These are phyloP conservation scores for Dicranocentrus wangi DNA, from an alignment of 2,888 invertebrate species.

Conservation along the genomic window DNA sequence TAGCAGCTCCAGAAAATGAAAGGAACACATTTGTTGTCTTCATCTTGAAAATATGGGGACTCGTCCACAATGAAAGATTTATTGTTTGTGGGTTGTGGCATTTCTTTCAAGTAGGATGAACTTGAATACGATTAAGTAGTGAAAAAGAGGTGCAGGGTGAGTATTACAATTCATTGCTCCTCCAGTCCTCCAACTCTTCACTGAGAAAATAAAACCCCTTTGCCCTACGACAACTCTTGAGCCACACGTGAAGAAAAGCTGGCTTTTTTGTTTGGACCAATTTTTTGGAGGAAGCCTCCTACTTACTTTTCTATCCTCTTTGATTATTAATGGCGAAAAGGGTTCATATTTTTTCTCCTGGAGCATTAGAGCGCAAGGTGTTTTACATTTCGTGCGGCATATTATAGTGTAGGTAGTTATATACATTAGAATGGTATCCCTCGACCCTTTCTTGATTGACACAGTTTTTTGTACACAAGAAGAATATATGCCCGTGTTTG, in stretches of 20 bases:
- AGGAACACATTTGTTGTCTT: slow-evolving; percentile 45
- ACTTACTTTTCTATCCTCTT: neutral
- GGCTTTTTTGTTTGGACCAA: slow-evolving; percentile 1
- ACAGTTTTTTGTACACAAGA: neutral
- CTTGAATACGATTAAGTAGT: slow-evolving; percentile 58
- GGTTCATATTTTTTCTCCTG: neutral
- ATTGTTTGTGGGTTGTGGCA: slow-evolving; percentile 62
- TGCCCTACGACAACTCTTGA: slow-evolving; percentile 11
- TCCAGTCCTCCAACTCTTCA: slow-evolving; percentile 1
- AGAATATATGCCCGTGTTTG: neutral
- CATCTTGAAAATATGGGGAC: slow-evolving; percentile 50
- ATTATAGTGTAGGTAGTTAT: neutral
- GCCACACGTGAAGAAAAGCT: slow-evolving; percentile 4
- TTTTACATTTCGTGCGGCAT: neutral
- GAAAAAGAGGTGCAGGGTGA: slow-evolving; percentile 54
- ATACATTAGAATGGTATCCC: neutral
- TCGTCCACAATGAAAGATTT: slow-evolving; percentile 58
- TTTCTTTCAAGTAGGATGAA: slow-evolving; percentile 60
- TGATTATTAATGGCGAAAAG: slow-evolving; percentile 7
- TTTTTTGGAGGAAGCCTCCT: slow-evolving; percentile 18
- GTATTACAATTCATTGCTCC: slow-evolving; percentile 20
- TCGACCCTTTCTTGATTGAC: slow-evolving; percentile 12
- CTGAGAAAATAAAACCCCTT: slow-evolving; percentile 28
- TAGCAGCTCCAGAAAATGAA: too few species aligned
- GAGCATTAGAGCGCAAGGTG: slow-evolving; percentile 22